Conservation (phyloP, 1,140 invertebrate genomes). For the Latrodectus geometricus region DNA sequence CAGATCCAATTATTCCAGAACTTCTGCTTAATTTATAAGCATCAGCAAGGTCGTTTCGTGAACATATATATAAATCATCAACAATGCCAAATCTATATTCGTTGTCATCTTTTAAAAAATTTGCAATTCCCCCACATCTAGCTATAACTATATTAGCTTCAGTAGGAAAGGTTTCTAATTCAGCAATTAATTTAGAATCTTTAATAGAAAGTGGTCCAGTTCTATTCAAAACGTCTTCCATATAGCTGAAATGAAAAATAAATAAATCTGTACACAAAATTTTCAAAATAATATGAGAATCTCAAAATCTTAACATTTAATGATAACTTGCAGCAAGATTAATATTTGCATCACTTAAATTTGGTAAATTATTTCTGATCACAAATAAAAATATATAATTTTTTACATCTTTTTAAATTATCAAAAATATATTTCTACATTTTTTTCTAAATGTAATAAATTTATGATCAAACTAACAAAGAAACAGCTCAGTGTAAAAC, state of each 20-base stretch:
- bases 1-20: not conserved
- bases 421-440: too few species aligned
- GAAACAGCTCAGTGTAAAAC: too few species aligned
- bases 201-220: not conserved
- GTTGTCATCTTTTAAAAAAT: slow-evolving; percentile 17
- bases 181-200: not conserved
- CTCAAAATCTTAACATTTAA: too few species aligned
- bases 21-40: slow-evolving; percentile 3
- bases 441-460: too few species aligned
- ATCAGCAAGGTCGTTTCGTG: not conserved
- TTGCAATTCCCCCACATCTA: not conserved
- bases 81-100: not conserved
- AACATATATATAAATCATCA: not conserved
- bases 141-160: slow-evolving; percentile 1
- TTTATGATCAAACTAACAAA: too few species aligned
- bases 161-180: not conserved
- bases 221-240: not conserved
- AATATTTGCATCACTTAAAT: too few species aligned
- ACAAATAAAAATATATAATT: too few species aligned
- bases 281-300: too few species aligned
- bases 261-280: too few species aligned
- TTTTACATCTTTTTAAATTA: too few species aligned
- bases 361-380: too few species aligned
- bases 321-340: too few species aligned
- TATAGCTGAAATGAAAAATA: not conserved